These are phyloP conservation scores for Zoroaster sp. DNA, from an alignment of 53 echinoderm and acorn worm species.

Conservation along the genomic window DNA sequence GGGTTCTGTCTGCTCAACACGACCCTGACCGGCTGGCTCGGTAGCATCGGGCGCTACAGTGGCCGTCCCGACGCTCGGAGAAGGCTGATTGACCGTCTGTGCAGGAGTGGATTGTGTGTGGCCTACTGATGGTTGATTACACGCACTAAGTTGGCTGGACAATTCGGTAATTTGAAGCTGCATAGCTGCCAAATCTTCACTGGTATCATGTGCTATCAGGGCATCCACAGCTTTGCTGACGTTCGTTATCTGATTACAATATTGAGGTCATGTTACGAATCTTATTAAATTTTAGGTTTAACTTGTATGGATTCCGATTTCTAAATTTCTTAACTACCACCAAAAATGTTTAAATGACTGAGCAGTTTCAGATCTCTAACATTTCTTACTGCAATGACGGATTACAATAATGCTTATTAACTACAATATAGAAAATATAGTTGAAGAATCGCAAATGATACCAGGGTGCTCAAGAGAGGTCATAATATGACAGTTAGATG, in stretches of 20 bases:
- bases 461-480: not conserved
- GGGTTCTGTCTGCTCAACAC: not conserved
- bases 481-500: not conserved
- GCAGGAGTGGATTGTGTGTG: not conserved
- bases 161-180: not conserved
- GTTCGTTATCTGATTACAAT: not conserved
- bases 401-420: not conserved
- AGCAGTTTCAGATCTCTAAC: not conserved
- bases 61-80: not conserved
- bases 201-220: not conserved
- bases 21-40: not conserved
- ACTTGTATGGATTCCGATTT: not conserved
- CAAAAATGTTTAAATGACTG: no score
- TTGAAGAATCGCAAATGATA: no score
- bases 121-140: not conserved
- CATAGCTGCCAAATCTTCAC: not conserved
- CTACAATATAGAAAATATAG: not conserved
- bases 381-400: not conserved
- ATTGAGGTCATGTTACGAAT: not conserved
- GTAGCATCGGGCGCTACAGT: not conserved
- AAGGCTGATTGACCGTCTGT: not conserved
- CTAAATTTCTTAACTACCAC: no score
- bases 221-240: not conserved
- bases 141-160: not conserved
- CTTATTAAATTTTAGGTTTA: not conserved